A percentile compares a stretch with the other conserved stretches of the same genome.
Conservation (phyloP, 2,888 invertebrate genomes). For the Hydroisotoma schaefferi region DNA sequence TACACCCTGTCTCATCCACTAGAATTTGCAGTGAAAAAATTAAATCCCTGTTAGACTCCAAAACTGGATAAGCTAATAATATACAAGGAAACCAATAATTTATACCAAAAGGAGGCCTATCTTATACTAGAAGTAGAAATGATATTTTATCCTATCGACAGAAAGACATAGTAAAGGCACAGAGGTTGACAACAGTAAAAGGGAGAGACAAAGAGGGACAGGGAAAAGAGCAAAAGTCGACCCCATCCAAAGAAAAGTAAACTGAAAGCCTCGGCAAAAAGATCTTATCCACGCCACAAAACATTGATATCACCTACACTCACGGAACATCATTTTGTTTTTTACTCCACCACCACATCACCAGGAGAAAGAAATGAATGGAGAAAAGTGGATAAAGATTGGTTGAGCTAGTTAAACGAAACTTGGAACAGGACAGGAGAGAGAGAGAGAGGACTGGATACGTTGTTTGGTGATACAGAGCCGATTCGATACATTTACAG, state of each 20-base stretch:
- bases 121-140: too few relatives aligned
- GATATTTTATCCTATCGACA: too few relatives aligned
- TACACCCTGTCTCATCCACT: not conserved
- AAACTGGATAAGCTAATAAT: not conserved
- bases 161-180: too few relatives aligned
- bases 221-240: not conserved
- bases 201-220: not conserved
- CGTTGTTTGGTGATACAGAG: not conserved
- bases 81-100: conserved; percentile 4
- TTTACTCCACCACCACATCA: too few relatives aligned
- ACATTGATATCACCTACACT: conserved; percentile 7
- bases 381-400: conserved; percentile 10
- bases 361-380: conserved; percentile 10
- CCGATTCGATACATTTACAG: too few relatives aligned
- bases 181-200: too few relatives aligned
- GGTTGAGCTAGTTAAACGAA: conserved; percentile 8
- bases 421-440: conserved; percentile 3
- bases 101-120: not conserved
- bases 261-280: not conserved
- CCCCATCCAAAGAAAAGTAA: not conserved
- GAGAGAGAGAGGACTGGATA: not conserved
- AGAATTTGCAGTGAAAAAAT: not conserved
- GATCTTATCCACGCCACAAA: conserved; percentile 6
- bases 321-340: not conserved
- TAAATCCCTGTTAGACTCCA: not conserved